Conservation (phyloP, 2,888 invertebrate species). For the Xiphydria camelus region DNA sequence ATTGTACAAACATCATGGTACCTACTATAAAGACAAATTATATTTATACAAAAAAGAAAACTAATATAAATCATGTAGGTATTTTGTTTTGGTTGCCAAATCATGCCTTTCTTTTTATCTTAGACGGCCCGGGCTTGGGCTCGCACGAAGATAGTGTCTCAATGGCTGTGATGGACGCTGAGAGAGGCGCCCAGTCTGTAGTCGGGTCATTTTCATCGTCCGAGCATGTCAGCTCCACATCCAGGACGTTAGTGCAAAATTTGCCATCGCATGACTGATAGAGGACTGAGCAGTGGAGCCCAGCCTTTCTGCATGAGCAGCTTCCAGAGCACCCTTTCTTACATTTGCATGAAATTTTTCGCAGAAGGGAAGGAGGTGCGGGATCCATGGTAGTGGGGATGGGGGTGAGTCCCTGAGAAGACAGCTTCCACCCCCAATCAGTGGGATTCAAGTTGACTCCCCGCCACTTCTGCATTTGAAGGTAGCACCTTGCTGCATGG, state of each 20-base stretch:
- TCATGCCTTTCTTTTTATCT: no score
- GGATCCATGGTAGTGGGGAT: neutral
- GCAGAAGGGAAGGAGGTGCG: no score
- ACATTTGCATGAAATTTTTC: no score
- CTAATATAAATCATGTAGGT: no score
- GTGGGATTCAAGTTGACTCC: neutral
- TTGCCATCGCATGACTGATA: neutral
- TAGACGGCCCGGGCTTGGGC: no score
- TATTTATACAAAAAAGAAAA: no score
- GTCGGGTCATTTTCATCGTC: constrained; percentile 5
- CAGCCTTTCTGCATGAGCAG: constrained; percentile 6
- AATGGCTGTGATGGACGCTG: no score
- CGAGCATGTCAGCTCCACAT: neutral
- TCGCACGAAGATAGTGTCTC: no score
- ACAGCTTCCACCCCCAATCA: neutral
- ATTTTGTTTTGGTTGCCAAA: no score
- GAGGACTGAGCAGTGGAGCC: constrained; percentile 2
- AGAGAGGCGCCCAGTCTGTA: no score
- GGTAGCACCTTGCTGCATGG: constrained; percentile 1
- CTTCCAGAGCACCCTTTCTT: constrained; percentile 2
- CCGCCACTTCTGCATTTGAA: constrained; percentile 1
- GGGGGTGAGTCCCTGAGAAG: neutral
- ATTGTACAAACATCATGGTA: no score
- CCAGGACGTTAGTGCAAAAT: neutral
- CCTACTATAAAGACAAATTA: no score